phyloP scores from a whole-genome alignment of 2,113 vertebrate species.

The Protobothrops mucrosquamatus region DNA sequence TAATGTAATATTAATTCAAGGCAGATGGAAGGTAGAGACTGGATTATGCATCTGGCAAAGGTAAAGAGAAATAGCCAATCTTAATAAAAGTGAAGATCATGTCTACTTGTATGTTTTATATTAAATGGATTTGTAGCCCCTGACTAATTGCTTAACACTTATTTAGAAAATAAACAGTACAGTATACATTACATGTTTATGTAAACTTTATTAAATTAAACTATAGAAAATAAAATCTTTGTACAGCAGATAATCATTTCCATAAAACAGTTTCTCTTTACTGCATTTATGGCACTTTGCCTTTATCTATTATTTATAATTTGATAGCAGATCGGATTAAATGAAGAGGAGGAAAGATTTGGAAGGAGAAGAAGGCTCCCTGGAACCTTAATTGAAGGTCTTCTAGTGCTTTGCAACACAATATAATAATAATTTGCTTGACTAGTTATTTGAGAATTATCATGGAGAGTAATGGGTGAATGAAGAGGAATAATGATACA shows the following conservation, averaged over 20 bases:
- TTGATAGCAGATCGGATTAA: neutral
- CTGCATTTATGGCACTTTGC: fast-evolving
- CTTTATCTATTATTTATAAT: neutral
- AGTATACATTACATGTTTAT: neutral
- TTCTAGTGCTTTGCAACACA: neutral
- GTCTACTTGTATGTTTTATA: neutral
- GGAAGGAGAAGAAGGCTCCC: neutral
- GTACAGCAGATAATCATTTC: neutral
- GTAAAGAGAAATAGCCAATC: neutral
- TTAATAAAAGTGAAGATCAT: constrained; percentile 13
- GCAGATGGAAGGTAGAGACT: neutral
- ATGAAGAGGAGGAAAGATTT: neutral
- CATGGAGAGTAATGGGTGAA: neutral
- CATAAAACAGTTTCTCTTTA: neutral
- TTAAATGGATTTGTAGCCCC: neutral
- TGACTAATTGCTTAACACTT: constrained; percentile 6
- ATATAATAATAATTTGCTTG: neutral
- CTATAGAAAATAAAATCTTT: neutral
- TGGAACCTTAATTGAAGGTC: neutral
- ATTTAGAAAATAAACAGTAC: constrained; percentile 20
- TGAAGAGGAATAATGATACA: neutral
- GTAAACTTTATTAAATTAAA: neutral
- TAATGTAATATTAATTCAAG: constrained; percentile 24
- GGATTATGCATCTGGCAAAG: neutral
- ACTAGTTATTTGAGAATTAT: neutral